Conservation (phyloP, 2,113 vertebrate species). For the Trochalopteron elliotii region DNA sequence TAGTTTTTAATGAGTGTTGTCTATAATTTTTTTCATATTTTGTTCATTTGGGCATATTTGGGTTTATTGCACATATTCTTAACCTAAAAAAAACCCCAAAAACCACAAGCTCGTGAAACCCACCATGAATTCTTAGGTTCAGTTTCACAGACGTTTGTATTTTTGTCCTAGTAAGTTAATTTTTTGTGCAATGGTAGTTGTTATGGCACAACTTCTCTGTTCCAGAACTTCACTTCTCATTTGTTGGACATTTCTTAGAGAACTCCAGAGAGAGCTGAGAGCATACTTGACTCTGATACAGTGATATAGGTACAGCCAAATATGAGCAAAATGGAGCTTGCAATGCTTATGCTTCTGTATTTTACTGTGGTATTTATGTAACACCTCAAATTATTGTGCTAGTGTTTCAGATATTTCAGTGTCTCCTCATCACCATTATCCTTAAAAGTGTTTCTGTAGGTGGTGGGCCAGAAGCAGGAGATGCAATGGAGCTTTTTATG, state of each 20-base stretch:
- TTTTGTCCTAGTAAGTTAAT: not conserved
- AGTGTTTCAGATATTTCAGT: conserved; percentile 35
- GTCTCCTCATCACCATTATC: conserved; percentile 10
- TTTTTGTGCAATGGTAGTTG: not conserved
- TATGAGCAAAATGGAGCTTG: conserved; percentile 14
- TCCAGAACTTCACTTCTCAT: not conserved
- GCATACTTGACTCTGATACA: not conserved
- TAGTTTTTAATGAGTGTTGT: not conserved
- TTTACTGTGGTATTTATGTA: not conserved
- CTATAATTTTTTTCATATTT: not conserved
- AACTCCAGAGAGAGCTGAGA: not conserved
- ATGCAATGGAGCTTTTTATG: not conserved
- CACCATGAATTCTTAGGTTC: not conserved
- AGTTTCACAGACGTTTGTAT: not conserved
- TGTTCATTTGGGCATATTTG: not conserved
- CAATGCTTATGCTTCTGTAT: not conserved
- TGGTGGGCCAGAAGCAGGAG: conserved; percentile 7
- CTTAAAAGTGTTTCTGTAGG: not conserved
- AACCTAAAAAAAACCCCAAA: not conserved
- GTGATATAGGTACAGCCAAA: not conserved
- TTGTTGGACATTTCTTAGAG: not conserved
- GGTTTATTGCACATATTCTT: not conserved
- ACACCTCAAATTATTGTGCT: not conserved
- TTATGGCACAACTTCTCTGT: not conserved
- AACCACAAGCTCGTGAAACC: not conserved